Evolutionary conservation across 2,888 invertebrate species (phyloP).

Genomic region (Barypeithes pellucidus): DNA sequence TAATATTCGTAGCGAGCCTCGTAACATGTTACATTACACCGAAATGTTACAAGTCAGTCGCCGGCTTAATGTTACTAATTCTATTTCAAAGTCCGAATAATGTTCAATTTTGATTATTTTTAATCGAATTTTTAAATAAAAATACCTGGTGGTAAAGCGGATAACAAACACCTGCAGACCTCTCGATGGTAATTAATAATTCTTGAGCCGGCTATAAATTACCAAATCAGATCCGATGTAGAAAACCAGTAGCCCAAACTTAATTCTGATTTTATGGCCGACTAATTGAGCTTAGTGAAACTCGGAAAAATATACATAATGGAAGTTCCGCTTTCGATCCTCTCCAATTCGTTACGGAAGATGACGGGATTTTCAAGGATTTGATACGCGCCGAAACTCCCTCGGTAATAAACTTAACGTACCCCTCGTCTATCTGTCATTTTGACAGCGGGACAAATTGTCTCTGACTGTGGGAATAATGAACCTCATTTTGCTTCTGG

Average conservation of each 20-base stretch:
- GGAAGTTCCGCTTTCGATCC: constrained; percentile 20
- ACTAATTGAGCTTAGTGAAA: constrained; percentile 38
- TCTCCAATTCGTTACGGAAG: constrained; percentile 37
- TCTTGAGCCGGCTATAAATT: constrained; percentile 1
- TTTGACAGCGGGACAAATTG: constrained; percentile 50
- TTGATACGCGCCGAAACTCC: constrained; percentile 31
- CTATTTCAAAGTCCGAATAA: too few species aligned
- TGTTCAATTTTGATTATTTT: too few species aligned
- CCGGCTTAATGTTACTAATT: too few species aligned
- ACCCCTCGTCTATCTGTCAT: constrained; percentile 47
- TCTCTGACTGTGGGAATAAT: constrained; percentile 2
- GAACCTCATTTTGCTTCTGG: neutral
- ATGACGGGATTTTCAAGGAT: constrained; percentile 40
- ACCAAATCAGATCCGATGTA: neutral
- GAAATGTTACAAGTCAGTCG: too few species aligned
- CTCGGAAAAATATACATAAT: constrained; percentile 10
- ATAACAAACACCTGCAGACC: too few species aligned
- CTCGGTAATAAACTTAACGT: constrained; percentile 45
- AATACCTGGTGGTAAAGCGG: too few species aligned
- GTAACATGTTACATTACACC: too few species aligned
- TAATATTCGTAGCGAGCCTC: too few species aligned
- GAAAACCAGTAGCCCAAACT: constrained; percentile 32
- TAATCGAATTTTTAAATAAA: too few species aligned
- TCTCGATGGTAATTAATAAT: neutral
- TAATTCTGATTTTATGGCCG: constrained; percentile 32